phyloP scores from a whole-genome alignment of 2,113 vertebrate species.

The Atractosteus spatula region DNA sequence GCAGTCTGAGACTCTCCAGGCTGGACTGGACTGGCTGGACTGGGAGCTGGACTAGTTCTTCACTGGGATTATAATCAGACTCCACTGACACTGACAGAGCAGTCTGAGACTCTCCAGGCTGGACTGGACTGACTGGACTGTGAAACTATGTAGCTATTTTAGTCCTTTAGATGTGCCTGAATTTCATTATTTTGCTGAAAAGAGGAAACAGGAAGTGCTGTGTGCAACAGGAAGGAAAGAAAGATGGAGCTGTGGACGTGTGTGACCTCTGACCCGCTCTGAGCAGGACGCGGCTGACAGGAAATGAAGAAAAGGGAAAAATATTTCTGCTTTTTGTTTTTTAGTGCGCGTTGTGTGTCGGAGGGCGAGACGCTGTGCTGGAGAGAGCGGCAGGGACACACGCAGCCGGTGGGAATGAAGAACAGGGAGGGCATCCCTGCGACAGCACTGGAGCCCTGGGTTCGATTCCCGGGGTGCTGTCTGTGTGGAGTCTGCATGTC shows the following conservation, averaged over 20 bases:
- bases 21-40: constrained; percentile 61
- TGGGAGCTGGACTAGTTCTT: constrained; percentile 42
- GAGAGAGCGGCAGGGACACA: too few species aligned
- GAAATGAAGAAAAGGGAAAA: constrained; percentile 34
- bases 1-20: background rate
- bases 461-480: too few species aligned
- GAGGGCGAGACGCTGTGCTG: too few species aligned
- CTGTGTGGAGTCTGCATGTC: too few species aligned
- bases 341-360: too few species aligned
- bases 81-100: constrained; percentile 19
- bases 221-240: constrained; percentile 22
- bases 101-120: constrained; percentile 1
- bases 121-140: constrained; percentile 8
- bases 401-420: too few species aligned
- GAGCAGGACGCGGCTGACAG: constrained; percentile 56
- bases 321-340: background rate
- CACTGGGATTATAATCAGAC: constrained; percentile 50
- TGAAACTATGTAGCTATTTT: constrained; percentile 1
- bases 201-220: constrained; percentile 17
- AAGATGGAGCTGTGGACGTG: constrained; percentile 44
- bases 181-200: background rate
- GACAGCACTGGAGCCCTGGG: too few species aligned
- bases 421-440: too few species aligned
- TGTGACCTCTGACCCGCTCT: constrained; percentile 62
- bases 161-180: background rate